Base-by-base conservation (phyloP, 2,888 invertebrate genomes). In the Aphrophora alni region DNA sequence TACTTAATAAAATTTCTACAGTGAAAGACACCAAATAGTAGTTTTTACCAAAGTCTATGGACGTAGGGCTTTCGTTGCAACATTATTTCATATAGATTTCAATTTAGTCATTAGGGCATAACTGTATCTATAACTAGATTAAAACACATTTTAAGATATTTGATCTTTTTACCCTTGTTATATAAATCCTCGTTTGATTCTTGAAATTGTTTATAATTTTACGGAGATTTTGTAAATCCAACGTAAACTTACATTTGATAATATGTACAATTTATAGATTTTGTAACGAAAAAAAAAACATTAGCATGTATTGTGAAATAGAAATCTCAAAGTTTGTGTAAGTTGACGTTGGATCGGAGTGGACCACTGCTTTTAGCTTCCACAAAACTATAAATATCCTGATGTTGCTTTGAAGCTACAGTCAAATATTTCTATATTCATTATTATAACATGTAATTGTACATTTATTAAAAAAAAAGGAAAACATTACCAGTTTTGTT, bases 301-400 rank as follows among this genome's bases (percentile, higher is more conserved):
- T 44, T 14, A 44, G 10, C 44, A 14, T 14, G 10, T 2, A 14
- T 44, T 2, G 12, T 44, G 17, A 44, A 44, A 44, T 44, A 14
- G 44, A 44, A 44, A 44, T 44, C 44, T 44, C 44, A 44, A 44
- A 44, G 10, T 14, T 7, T 7, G 12, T 44, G 10, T 17, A 44
- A 10, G 59, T 59, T 59, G 12, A 14, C 21, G 21, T 59, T n/a
- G 21, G 59, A 59, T 59, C n/a, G n/a, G 14, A 59, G 59, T 21
- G 59, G 59, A 33, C 73, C 26, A 38, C 74, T 74, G 74, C 33
- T 59, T 59, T 21, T 21, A 59, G 26, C 74, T 38, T 38, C 21
- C 2, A 12, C 73, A 33, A 12, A 33, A 44, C 44, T 14, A 14
- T 14, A 14, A 10, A 44, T 44, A 44, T 8, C 8, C 44, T 14